Base-by-base conservation (phyloP, 2,113 vertebrate genomes). In the Platycercus adscitus region DNA sequence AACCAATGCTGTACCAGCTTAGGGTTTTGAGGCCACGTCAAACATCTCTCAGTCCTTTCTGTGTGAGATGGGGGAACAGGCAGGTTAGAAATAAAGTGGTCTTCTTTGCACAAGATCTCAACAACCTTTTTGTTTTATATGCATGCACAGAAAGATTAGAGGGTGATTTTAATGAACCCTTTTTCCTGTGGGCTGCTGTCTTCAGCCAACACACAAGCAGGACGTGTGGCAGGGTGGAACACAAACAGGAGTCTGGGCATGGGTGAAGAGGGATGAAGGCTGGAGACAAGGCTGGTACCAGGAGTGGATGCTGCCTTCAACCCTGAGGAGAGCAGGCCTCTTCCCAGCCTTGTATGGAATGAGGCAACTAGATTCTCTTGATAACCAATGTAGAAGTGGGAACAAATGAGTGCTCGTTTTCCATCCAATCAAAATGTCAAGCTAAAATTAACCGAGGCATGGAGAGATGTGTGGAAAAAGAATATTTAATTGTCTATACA, bases 371-470 rank as follows among this genome's bases (percentile, higher is more conserved):
- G 39, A 61, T 75, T 87, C 0, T 1, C 17, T 52, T 47, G 52
- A 73, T 69, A 61, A 53, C 28, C 26, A 44, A 1, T 1, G 7
- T 13, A 76, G 31, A 93, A 72, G 6, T 58, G 44, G 71, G 44
- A 83, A 91, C 21, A 93, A 88, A 73, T 12, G 41, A 79, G 37
- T 0, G 0, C 15, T 88, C 5, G 0, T 82, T 94, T 86, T 90
- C 70, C 44, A 72, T 82, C 49, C 52, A 83, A 5, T 82, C 52
- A 80, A 85, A 50, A 37, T 80, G 72, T 20, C 0, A 1, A 69
- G 76, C 81, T 91, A 85, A 94, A 77, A 70, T 93, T 94, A 88
- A 88, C 41, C 1, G 2, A 76, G 49, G 29, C 31, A 56, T 31
- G 77, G 91, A 80, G 19, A 5, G 16, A 58, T 70, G 23, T 28